A percentile compares a stretch with the other conserved stretches of the same genome.
phyloP scores from a whole-genome alignment of 2,113 vertebrate genomes.

The Andinoacara biseriatus region DNA sequence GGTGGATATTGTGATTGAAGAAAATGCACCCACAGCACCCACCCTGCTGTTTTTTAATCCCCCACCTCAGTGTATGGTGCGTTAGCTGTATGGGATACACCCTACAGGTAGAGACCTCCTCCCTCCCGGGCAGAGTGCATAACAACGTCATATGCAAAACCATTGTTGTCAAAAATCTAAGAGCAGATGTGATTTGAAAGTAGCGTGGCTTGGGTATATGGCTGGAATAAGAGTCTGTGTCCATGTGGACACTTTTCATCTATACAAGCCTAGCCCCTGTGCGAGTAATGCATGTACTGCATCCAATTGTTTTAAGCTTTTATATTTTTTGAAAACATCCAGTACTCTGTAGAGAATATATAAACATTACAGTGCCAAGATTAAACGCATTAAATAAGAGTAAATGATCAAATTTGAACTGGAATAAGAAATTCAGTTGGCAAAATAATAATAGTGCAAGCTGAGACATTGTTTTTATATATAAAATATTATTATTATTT shows the following conservation, averaged over 20 bases:
- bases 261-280: slow-evolving; percentile 59
- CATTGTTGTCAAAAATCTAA: slow-evolving; percentile 75
- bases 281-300: slow-evolving; percentile 45
- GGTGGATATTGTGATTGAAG: slow-evolving; percentile 6
- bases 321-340: not conserved
- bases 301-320: not conserved
- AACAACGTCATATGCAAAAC: slow-evolving; percentile 70
- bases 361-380: not conserved
- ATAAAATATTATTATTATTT: not conserved
- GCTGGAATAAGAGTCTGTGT: slow-evolving; percentile 51
- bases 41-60: not conserved
- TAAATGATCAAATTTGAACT: not conserved
- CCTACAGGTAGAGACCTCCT: slow-evolving; percentile 58
- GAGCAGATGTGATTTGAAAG: slow-evolving; percentile 79
- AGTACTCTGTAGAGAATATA: not conserved
- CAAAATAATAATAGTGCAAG: not conserved
- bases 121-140: slow-evolving; percentile 42
- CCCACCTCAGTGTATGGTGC: slow-evolving; percentile 26
- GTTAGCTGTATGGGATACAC: slow-evolving; percentile 45
- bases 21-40: not conserved
- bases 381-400: not conserved
- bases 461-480: not conserved
- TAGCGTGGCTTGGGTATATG: slow-evolving; percentile 83
- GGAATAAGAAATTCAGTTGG: not conserved
- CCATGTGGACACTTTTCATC: slow-evolving; percentile 17